Evolutionary conservation across 2,888 invertebrate genomes (phyloP).

Genomic region (Netelia inedita): DNA sequence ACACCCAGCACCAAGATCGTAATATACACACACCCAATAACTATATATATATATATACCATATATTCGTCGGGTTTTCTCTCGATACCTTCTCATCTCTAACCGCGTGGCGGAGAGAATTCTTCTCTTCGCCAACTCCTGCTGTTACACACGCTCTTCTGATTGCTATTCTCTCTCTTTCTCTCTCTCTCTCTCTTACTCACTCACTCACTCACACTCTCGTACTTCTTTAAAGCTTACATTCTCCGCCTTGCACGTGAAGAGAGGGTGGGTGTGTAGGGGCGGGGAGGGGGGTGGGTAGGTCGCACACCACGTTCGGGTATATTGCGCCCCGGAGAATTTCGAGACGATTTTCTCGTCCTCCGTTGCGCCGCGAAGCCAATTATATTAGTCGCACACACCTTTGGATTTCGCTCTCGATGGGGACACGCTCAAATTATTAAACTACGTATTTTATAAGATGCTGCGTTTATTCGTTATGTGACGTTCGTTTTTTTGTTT

Average conservation of each 20-base stretch:
- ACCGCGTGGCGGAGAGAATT: conserved; percentile 22
- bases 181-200: conserved; percentile 13
- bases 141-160: conserved; percentile 47
- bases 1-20: not conserved
- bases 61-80: not conserved
- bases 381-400: conserved; percentile 55
- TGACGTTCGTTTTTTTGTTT: not conserved
- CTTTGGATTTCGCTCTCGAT: conserved; percentile 50
- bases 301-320: conserved; percentile 41
- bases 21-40: not conserved
- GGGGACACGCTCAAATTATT: conserved; percentile 41
- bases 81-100: conserved; percentile 42
- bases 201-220: conserved; percentile 21
- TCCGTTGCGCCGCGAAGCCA: conserved; percentile 55
- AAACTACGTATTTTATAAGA: conserved; percentile 13
- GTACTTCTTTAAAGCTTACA: conserved; percentile 24
- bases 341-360: conserved; percentile 48
- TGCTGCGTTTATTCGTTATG: not conserved
- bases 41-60: too few relatives aligned
- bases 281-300: not conserved
- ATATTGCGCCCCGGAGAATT: conserved; percentile 61
- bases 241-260: not conserved
- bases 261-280: too few relatives aligned
- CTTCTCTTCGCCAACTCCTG: conserved; percentile 48
- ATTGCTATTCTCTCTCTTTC: conserved; percentile 19